Evolutionary conservation across 2,113 vertebrate genomes (phyloP).

Genomic region (Phalacrocorax brasilianus): DNA sequence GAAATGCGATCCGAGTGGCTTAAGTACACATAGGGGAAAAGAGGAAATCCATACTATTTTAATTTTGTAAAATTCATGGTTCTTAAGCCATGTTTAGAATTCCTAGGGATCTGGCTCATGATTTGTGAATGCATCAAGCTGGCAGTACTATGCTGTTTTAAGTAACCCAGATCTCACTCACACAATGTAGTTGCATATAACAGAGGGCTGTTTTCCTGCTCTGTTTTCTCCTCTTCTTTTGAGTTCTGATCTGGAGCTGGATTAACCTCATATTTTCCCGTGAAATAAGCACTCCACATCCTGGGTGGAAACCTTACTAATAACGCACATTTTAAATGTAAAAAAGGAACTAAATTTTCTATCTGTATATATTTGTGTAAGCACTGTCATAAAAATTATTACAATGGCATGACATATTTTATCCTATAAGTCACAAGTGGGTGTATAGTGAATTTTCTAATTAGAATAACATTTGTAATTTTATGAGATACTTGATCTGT

Average conservation of each 20-base stretch:
- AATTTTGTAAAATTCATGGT: slow-evolving; percentile 39
- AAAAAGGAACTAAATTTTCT: neutral
- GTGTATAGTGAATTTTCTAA: neutral
- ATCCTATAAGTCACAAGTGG: neutral
- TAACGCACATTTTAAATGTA: neutral
- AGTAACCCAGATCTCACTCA: neutral
- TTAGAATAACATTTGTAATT: neutral
- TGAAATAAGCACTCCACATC: neutral
- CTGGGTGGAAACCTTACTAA: neutral
- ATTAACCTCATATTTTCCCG: neutral
- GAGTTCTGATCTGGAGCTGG: neutral
- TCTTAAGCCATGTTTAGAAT: slow-evolving; percentile 41
- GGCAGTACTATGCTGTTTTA: neutral
- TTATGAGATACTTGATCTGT: neutral
- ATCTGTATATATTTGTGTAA: neutral
- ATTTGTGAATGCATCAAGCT: neutral
- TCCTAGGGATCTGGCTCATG: neutral
- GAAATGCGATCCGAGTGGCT: slow-evolving; percentile 14
- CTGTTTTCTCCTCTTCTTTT: neutral
- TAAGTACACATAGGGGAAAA: neutral
- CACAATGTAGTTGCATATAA: neutral
- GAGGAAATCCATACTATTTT: slow-evolving; percentile 43
- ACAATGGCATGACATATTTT: neutral
- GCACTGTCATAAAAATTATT: neutral
- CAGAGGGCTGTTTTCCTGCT: neutral